Evolutionary conservation across 2,797 vertebrate genomes (phyloP), one percentile per base, ranked within the genome.

Genomic region (Intellagama lesueurii): DNA sequence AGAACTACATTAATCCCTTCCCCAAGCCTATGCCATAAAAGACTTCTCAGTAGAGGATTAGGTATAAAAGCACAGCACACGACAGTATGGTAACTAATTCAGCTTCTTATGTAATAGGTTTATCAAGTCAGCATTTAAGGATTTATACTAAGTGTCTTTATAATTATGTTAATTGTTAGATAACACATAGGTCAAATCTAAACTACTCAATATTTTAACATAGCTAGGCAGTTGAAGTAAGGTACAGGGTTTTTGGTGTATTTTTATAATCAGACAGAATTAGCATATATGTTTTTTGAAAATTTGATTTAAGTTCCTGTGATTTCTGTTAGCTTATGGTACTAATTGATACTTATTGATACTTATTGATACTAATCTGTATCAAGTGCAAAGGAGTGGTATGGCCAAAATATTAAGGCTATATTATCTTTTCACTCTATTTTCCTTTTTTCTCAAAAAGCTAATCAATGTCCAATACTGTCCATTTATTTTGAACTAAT

Each of bases 91-190:
- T 83, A 82, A 93, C 16, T 81, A 90, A 87, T 88, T 92, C 30
- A 87, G 87, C n/a, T 70, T 87, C 8, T 47, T 82, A 87, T 32
- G 83, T 91, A 94, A 90, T 28, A 90, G 81, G 88, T 83, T 91
- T 90, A 89, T 32, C 87, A 88, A 92, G 77, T 88, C 26, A 94
- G 80, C 82, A 93, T 88, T 85, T 85, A 89, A 86, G 69, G 40
- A 72, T 91, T 93, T 44, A 68, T 76, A 87, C 64, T 80, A 86
- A 82, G 47, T 87, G 52, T 66, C 76, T 89, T 87, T 30, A 60
- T 90, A 92, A 89, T 85, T 64, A 81, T 90, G 66, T 79, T 83
- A 72, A 22, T 47, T 90, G 77, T 83, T 83, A 86, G 89, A 40
- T 87, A 28, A 83, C 30, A 90, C 66, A 87, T 28, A 83, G 82